Evolutionary conservation across 2,888 invertebrate species (phyloP), one percentile per base, ranked within the genome.

Genomic region (Lottia scabra): DNA sequence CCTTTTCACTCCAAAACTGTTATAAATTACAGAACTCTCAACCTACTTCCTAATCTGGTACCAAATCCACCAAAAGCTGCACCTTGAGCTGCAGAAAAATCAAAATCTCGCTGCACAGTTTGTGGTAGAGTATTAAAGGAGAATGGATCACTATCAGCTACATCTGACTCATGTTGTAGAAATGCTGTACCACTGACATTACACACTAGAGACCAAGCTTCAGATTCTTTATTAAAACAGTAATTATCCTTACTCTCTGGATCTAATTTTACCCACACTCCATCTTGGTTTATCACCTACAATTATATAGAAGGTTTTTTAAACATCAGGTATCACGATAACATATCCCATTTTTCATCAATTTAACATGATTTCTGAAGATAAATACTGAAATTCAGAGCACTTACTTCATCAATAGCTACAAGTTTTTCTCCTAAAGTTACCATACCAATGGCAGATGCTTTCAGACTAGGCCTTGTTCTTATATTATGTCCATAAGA

Each of bases 251-350:
- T 91, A 64, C 89, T 89, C 78, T 97, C 96, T 0, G 93, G 92
- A 74, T 95, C 95, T 75, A 99, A 91, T 30, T 96, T 93, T 71
- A 99, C 92, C 99, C 99, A 99, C 0, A 95, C 93, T 0, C 99
- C 99, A 87, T 99, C 99, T 82, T 95, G 95, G 90, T 99, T 99
- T 83, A 95, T 94, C 80, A 96, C 92, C 95, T 96, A 73, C 26
- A 73, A 68, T 38, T 8, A 4, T 30, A 4, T 30, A 30, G 6
- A 30, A 30, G 2, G 6, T 30, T 30, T 30, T n/a, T n/a, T n/a
- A n/a, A n/a, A n/a, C n/a, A n/a, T n/a, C n/a, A n/a, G n/a, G n/a
- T n/a, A n/a, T n/a, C n/a, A n/a, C n/a, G n/a, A n/a, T n/a, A n/a
- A n/a, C n/a, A n/a, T n/a, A n/a, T n/a, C n/a, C n/a, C n/a, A n/a